These are phyloP conservation scores for Apostichopus parvimensis DNA, from an alignment of 35 echinoderm and acorn worm species.

Conservation along the genomic window DNA sequence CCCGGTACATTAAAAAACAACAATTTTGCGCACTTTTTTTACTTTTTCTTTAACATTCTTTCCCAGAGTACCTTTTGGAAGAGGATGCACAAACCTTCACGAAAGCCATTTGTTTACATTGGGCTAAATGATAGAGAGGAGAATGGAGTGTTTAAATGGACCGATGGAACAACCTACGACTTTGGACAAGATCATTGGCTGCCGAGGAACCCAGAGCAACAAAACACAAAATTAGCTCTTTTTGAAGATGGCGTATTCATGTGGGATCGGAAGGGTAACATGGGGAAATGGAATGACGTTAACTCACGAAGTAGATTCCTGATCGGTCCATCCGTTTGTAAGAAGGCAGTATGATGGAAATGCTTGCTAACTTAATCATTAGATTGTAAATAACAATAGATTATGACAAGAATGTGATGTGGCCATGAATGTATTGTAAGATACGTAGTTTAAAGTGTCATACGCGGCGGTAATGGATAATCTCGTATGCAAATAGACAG, in stretches of 20 bases:
- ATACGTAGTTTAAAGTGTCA: too few species aligned
- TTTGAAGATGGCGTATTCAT: slow-evolving; percentile 26
- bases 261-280: slow-evolving; percentile 1
- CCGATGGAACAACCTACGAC: slow-evolving; percentile 29
- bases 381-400: too few species aligned
- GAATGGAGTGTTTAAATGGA: slow-evolving; percentile 22
- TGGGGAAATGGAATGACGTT: slow-evolving; percentile 47
- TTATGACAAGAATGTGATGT: too few species aligned
- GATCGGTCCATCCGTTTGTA: slow-evolving; percentile 12
- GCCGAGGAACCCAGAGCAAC: background rate
- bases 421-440: too few species aligned
- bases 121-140: slow-evolving; percentile 28
- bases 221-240: background rate
- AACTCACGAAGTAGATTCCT: slow-evolving; percentile 18
- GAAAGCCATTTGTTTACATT: slow-evolving; percentile 39
- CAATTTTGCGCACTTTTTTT: too few species aligned
- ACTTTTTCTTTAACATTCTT: background rate
- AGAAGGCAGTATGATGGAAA: slow-evolving; percentile 3
- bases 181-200: slow-evolving; percentile 24
- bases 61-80: slow-evolving; percentile 34
- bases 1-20: too few species aligned
- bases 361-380: too few species aligned
- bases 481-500: too few species aligned
- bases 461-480: too few species aligned
- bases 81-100: background rate